A percentile compares a stretch with the other conserved stretches of the same genome.
These are phyloP conservation scores for Nicator chloris DNA, from an alignment of 2,113 vertebrate genomes.

Conservation along the genomic window DNA sequence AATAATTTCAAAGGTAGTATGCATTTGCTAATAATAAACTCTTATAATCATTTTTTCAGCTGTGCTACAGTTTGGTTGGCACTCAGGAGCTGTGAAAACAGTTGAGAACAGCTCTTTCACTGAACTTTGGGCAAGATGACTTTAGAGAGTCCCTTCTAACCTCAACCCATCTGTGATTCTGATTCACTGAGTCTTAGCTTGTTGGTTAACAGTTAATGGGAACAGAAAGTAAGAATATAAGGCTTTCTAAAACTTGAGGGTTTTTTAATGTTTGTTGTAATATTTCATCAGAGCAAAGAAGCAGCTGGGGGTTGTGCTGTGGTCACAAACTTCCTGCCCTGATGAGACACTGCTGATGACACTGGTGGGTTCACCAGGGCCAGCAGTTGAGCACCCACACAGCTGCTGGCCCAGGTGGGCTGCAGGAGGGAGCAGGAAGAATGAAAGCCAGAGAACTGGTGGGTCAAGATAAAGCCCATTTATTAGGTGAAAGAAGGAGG, in stretches of 20 bases:
- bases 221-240: not conserved
- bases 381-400: not conserved
- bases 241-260: not conserved
- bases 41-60: not conserved
- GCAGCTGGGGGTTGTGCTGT: not conserved
- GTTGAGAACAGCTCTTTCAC: not conserved
- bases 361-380: not conserved
- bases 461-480: not conserved
- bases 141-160: not conserved
- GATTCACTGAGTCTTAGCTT: not conserved
- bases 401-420: not conserved
- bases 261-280: not conserved
- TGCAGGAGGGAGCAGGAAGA: not conserved
- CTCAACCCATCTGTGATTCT: not conserved
- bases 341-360: rapidly evolving
- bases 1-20: not conserved
- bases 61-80: not conserved
- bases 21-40: not conserved
- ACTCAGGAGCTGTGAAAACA: not conserved
- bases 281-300: not conserved
- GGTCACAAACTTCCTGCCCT: not conserved
- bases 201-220: not conserved
- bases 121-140: not conserved
- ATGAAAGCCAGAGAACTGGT: not conserved
- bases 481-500: not conserved